phyloP scores from a whole-genome alignment of 2,888 invertebrate species.

The Lacanobia wlatinum region DNA sequence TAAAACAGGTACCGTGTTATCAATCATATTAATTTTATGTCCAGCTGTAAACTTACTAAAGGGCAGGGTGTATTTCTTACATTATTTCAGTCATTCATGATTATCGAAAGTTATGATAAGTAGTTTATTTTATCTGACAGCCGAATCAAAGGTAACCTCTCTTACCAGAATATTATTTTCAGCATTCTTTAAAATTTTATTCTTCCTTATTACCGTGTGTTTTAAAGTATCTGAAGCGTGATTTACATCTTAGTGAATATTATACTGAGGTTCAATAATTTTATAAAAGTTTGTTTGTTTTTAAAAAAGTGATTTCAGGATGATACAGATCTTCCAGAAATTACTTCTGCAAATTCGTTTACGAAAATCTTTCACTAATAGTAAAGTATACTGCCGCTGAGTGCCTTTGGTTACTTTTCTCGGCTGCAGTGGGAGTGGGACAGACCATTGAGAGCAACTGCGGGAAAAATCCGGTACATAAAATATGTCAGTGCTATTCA shows the following conservation, averaged over 20 bases:
- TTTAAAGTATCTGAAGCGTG: too few species aligned
- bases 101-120: slow-evolving; percentile 8
- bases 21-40: slow-evolving; percentile 50
- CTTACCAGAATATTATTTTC: background rate
- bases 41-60: slow-evolving; percentile 21
- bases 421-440: too few species aligned
- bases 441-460: too few species aligned
- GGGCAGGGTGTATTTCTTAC: slow-evolving; percentile 16
- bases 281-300: too few species aligned
- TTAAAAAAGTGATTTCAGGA: too few species aligned
- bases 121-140: slow-evolving; percentile 25
- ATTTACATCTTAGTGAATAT: too few species aligned
- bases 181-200: background rate
- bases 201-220: too few species aligned
- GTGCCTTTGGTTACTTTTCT: background rate
- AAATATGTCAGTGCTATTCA: background rate
- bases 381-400: background rate
- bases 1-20: slow-evolving; percentile 49
- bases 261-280: too few species aligned
- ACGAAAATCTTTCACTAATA: too few species aligned
- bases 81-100: slow-evolving; percentile 10
- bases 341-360: too few species aligned
- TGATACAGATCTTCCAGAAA: too few species aligned
- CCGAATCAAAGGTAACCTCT: background rate
- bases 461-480: background rate